phyloP scores from a whole-genome alignment of 2,888 invertebrate genomes.

The Drosophila limbata region DNA sequence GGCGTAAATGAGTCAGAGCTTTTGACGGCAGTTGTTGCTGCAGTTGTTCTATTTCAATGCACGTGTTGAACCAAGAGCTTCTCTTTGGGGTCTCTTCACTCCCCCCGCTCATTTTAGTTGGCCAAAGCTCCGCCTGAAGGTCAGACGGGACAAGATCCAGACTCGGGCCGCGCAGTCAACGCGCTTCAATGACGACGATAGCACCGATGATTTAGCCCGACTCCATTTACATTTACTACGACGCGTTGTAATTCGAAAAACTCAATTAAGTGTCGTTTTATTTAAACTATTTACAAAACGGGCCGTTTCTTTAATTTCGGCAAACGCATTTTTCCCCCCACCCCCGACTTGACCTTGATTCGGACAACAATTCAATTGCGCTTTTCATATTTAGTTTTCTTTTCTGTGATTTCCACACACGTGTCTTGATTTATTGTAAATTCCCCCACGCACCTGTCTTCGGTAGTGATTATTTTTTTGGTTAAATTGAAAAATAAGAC shows the following conservation, averaged over 20 bases:
- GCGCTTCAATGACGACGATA: slow-evolving; percentile 73
- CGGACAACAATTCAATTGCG: slow-evolving; percentile 50
- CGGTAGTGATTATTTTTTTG: slow-evolving; percentile 69
- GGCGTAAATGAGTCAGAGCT: slow-evolving; percentile 24
- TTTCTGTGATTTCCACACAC: slow-evolving; percentile 60
- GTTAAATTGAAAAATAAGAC: slow-evolving; percentile 48
- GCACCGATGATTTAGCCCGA: slow-evolving; percentile 52
- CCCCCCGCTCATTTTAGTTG: slow-evolving; percentile 9
- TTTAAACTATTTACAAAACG: slow-evolving; percentile 10
- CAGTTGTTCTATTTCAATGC: slow-evolving; percentile 8
- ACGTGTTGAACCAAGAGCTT: slow-evolving; percentile 41
- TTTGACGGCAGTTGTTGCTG: neutral
- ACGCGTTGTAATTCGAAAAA: slow-evolving; percentile 50
- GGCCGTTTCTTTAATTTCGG: slow-evolving; percentile 3
- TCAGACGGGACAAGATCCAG: slow-evolving; percentile 67
- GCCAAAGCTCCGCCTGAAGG: slow-evolving; percentile 65
- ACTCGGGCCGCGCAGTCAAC: slow-evolving; percentile 55
- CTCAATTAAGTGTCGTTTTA: slow-evolving; percentile 40
- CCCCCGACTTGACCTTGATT: slow-evolving; percentile 40
- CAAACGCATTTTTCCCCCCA: slow-evolving; percentile 15
- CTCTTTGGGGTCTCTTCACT: neutral
- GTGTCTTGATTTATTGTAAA: slow-evolving; percentile 62
- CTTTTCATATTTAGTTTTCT: slow-evolving; percentile 18
- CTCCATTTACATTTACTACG: slow-evolving; percentile 49
- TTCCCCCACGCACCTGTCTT: slow-evolving; percentile 34